Conservation (phyloP, 2,113 vertebrate species). For the Helogale parvula region DNA sequence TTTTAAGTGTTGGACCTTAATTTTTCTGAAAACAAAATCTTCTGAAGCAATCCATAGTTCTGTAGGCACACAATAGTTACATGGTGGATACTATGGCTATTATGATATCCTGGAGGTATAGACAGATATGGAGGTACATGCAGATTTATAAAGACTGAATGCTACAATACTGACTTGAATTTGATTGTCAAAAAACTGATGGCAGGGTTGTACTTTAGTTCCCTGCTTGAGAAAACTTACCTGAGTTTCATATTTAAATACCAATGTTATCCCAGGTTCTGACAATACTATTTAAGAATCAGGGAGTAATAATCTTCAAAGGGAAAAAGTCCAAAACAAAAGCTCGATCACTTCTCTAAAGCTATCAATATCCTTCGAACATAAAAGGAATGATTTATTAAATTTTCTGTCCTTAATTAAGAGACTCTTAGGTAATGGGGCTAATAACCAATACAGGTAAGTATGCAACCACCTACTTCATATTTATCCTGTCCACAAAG, state of each 20-base stretch:
- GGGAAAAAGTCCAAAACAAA: background rate
- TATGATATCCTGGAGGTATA: background rate
- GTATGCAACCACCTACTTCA: background rate
- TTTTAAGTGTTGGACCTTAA: background rate
- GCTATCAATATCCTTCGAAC: background rate
- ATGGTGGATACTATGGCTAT: background rate
- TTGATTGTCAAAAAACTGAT: background rate
- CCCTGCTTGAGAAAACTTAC: background rate
- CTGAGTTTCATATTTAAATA: background rate
- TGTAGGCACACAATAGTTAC: background rate
- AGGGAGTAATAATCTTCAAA: background rate
- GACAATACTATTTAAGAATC: background rate
- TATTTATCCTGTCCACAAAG: background rate
- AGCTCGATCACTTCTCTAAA: background rate
- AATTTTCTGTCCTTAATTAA: background rate
- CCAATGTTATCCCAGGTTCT: background rate
- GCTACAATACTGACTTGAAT: background rate
- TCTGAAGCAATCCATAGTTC: background rate
- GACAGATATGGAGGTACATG: background rate
- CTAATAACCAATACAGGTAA: background rate
- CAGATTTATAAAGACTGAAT: background rate
- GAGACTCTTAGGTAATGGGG: background rate
- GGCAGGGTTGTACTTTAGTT: background rate
- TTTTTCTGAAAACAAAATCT: background rate
- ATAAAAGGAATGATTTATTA: background rate